These are phyloP conservation scores for Mola mola DNA, from an alignment of 2,113 vertebrate species.

Conservation along the genomic window DNA sequence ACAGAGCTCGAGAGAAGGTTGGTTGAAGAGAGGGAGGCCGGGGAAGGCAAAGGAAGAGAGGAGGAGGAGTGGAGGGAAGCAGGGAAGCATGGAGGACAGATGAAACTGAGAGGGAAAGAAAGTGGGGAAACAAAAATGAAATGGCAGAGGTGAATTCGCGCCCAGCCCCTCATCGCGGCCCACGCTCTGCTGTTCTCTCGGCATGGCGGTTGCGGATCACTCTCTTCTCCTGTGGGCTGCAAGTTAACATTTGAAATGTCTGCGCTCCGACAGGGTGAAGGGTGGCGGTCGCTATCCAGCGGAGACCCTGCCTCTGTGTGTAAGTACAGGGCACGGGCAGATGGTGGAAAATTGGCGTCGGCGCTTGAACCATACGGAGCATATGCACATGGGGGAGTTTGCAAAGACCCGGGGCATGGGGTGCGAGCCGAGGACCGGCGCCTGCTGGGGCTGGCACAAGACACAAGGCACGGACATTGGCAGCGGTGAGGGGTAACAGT, in stretches of 20 bases:
- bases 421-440: conserved; percentile 64
- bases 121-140: conserved; percentile 16
- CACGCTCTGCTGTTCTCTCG: conserved; percentile 20
- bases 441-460: conserved; percentile 75
- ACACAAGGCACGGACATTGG: conserved; percentile 64
- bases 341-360: conserved; percentile 82
- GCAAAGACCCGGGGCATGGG: conserved; percentile 72
- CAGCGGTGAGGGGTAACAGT: conserved; percentile 46
- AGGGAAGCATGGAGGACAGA: conserved; percentile 33
- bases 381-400: conserved; percentile 79
- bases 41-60: conserved; percentile 9
- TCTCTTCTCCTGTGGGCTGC: conserved; percentile 32
- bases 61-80: conserved; percentile 20
- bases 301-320: conserved; percentile 68
- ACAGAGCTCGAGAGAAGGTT: conserved; percentile 21
- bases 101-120: conserved; percentile 19
- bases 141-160: conserved; percentile 15
- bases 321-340: conserved; percentile 73
- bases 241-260: conserved; percentile 61
- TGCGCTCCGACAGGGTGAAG: conserved; percentile 61
- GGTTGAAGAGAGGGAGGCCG: conserved; percentile 26
- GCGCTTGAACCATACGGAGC: conserved; percentile 78
- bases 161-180: conserved; percentile 11
- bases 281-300: conserved; percentile 56
- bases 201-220: conserved; percentile 22